These are phyloP conservation scores for Seladonia tumulorum DNA, from an alignment of 2,888 invertebrate genomes.

Conservation along the genomic window DNA sequence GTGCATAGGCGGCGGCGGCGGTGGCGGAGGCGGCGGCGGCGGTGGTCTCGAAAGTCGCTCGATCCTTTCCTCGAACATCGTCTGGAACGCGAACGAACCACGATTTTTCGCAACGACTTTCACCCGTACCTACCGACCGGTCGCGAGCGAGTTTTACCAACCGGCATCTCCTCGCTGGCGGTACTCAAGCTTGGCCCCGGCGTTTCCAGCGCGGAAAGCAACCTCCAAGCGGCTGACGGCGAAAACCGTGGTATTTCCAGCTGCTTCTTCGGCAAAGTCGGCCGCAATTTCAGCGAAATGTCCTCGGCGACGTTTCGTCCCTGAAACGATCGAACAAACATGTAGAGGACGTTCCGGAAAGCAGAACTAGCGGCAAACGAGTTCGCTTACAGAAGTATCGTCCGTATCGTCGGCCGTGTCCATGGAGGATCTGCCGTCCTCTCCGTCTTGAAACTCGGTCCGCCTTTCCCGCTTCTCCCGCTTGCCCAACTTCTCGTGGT, in stretches of 20 bases:
- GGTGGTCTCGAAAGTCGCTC: conserved; percentile 85
- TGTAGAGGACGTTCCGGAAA: background rate
- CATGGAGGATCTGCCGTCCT: conserved; percentile 47
- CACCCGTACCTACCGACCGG: background rate
- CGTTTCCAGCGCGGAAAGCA: conserved; percentile 88
- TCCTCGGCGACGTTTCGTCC: conserved; percentile 85
- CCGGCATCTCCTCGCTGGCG: conserved; percentile 82
- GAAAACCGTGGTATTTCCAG: conserved; percentile 92
- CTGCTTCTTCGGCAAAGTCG: conserved; percentile 92
- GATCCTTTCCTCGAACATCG: conserved; percentile 86
- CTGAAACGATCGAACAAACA: conserved; percentile 57
- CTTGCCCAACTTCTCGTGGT: conserved; percentile 40
- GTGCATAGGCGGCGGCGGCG: conserved; percentile 80
- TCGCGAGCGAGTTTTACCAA: conserved; percentile 30
- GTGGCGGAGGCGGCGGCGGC: conserved; percentile 84
- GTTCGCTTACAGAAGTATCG: conserved; percentile 54
- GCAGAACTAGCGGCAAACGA: background rate
- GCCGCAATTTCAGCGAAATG: conserved; percentile 90
- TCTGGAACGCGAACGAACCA: conserved; percentile 69
- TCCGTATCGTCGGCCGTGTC: conserved; percentile 59
- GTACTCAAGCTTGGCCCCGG: conserved; percentile 80
- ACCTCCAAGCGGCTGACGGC: conserved; percentile 93
- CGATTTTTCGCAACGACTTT: background rate
- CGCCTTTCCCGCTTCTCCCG: conserved; percentile 48
- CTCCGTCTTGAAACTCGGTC: conserved; percentile 62